Evolutionary conservation across 2,888 invertebrate genomes (phyloP).

Genomic region (Ceraclea dissimilis): DNA sequence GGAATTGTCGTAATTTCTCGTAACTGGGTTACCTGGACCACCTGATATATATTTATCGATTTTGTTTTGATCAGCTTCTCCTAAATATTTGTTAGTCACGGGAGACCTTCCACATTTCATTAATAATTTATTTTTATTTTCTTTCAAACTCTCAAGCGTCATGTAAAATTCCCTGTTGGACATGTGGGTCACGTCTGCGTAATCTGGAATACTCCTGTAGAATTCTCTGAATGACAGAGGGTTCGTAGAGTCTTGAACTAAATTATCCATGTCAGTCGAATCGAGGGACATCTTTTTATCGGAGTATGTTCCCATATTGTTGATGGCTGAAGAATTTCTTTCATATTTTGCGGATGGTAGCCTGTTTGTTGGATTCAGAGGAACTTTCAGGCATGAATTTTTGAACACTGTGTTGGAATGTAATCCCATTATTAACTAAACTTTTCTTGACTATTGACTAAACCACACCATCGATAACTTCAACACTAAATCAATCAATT

Average conservation of each 20-base stretch:
- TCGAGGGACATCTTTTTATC: constrained; percentile 33
- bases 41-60: not conserved
- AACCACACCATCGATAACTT: not conserved
- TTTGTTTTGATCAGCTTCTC: not conserved
- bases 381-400: constrained; percentile 64
- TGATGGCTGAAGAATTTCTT: constrained; percentile 39
- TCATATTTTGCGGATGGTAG: constrained; percentile 66
- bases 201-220: constrained; percentile 73
- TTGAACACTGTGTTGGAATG: constrained; percentile 58
- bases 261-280: constrained; percentile 28
- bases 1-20: not conserved
- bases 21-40: not conserved
- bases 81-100: not conserved
- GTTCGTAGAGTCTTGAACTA: constrained; percentile 40
- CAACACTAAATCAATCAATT: too few species aligned
- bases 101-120: constrained; percentile 6
- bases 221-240: constrained; percentile 61
- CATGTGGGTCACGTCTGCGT: constrained; percentile 67
- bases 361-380: constrained; percentile 62
- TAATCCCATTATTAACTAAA: constrained; percentile 35
- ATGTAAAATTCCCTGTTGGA: constrained; percentile 68
- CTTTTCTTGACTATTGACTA: not conserved
- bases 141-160: constrained; percentile 57
- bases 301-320: constrained; percentile 21
- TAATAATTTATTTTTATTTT: constrained; percentile 52